Evolutionary conservation across 2,888 invertebrate species (phyloP).

Genomic region (Drosophila basisetae): DNA sequence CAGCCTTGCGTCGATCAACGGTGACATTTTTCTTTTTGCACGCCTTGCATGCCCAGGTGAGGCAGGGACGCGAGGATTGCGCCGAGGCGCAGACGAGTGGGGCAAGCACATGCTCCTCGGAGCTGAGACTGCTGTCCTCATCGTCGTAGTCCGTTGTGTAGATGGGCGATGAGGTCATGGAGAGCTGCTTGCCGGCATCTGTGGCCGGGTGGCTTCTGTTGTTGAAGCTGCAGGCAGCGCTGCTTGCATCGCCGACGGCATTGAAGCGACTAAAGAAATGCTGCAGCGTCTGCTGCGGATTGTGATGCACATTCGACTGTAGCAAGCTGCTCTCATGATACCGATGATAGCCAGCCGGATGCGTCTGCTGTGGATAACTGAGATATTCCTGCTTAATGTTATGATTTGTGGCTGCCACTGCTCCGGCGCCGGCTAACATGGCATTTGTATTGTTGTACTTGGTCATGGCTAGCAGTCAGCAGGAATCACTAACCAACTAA

Average conservation of each 20-base stretch:
- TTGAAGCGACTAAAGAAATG: constrained; percentile 79
- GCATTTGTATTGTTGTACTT: constrained; percentile 69
- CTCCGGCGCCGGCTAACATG: constrained; percentile 37
- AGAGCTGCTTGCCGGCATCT: constrained; percentile 63
- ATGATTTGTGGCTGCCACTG: constrained; percentile 13
- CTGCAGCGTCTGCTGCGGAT: constrained; percentile 77
- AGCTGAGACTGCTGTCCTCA: constrained; percentile 84
- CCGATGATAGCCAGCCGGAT: constrained; percentile 29
- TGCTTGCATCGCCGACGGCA: constrained; percentile 71
- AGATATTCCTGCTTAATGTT: constrained; percentile 73
- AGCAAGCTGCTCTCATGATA: constrained; percentile 34
- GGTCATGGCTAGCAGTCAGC: constrained; percentile 56
- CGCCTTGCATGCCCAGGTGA: constrained; percentile 98
- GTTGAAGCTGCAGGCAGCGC: constrained; percentile 44
- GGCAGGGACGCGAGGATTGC: constrained; percentile 89
- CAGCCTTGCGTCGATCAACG: constrained; percentile 98
- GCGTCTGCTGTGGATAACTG: constrained; percentile 51
- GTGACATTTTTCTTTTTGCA: constrained; percentile 98
- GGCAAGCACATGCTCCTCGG: constrained; percentile 85
- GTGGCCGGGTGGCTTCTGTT: constrained; percentile 48
- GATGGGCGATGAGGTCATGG: constrained; percentile 82
- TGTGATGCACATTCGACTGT: constrained; percentile 52
- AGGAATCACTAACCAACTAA: background rate
- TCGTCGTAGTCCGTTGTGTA: constrained; percentile 85
- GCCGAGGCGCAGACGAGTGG: constrained; percentile 86